Evolutionary conservation across 2,797 vertebrate species (phyloP).

Genomic region (Chrysocyon brachyurus): DNA sequence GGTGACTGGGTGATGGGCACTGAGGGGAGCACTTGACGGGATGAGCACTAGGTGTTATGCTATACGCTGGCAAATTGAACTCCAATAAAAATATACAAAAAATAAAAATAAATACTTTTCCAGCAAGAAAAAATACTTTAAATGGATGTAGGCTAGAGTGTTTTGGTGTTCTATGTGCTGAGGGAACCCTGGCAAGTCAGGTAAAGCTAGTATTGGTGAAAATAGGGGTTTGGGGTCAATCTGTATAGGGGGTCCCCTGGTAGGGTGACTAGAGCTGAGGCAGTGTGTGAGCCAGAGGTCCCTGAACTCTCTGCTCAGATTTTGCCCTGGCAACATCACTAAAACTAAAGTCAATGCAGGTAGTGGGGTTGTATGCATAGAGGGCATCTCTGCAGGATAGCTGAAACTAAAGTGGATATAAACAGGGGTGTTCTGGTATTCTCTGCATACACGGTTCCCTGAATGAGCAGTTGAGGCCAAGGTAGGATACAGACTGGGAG

Average conservation of each 20-base stretch:
- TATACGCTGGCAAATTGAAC: too few relatives aligned
- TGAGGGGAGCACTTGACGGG: too few relatives aligned
- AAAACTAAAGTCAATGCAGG: not conserved
- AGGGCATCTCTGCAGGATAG: not conserved
- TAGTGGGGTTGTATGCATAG: not conserved
- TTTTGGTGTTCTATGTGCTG: not conserved
- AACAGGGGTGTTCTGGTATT: not conserved
- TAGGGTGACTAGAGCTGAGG: not conserved
- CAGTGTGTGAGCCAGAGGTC: not conserved
- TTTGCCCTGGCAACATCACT: not conserved
- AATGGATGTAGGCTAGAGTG: not conserved
- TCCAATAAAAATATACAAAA: too few relatives aligned
- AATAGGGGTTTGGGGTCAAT: not conserved
- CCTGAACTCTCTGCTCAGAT: not conserved
- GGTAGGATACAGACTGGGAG: not conserved
- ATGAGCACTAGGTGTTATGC: too few relatives aligned
- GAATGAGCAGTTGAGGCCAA: not conserved
- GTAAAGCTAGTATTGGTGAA: not conserved
- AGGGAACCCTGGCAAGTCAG: not conserved
- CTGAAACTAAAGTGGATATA: not conserved
- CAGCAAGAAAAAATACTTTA: not conserved
- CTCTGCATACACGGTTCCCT: not conserved
- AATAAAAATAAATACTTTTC: too few relatives aligned
- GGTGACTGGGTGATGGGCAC: too few relatives aligned
- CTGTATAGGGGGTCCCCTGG: not conserved